These are phyloP conservation scores for Piliocolobus tephrosceles DNA, from an alignment of 2,113 vertebrate species.

Conservation along the genomic window DNA sequence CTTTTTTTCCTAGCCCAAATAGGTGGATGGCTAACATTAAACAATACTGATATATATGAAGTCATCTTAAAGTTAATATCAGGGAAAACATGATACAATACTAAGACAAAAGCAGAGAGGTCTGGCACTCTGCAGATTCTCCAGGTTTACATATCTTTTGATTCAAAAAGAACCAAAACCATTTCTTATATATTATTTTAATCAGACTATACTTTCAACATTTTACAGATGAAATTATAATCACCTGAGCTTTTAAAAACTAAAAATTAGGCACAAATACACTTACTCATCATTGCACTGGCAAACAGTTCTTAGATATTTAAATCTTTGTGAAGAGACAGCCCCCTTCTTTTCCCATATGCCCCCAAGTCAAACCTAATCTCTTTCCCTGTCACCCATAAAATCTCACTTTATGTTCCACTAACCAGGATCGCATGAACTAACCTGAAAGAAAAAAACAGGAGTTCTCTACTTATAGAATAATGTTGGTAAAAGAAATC, in stretches of 20 bases:
- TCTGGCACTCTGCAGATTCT: background rate
- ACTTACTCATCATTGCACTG: background rate
- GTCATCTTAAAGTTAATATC: background rate
- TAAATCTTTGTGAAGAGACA: background rate
- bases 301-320: background rate
- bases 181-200: background rate
- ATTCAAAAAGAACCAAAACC: background rate
- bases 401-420: background rate
- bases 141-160: background rate
- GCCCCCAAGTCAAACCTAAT: background rate
- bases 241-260: background rate
- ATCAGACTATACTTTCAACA: background rate
- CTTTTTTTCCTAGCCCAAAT: background rate
- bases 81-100: background rate
- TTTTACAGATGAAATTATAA: conserved; percentile 15
- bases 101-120: background rate
- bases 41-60: background rate
- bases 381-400: background rate
- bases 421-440: background rate
- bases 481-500: background rate
- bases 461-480: background rate
- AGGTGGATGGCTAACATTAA: background rate
- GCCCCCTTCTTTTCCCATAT: background rate
- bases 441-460: background rate
- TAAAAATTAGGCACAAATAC: background rate